These are phyloP conservation scores for Scatophagus argus DNA, from an alignment of 2,113 vertebrate species.

Conservation along the genomic window DNA sequence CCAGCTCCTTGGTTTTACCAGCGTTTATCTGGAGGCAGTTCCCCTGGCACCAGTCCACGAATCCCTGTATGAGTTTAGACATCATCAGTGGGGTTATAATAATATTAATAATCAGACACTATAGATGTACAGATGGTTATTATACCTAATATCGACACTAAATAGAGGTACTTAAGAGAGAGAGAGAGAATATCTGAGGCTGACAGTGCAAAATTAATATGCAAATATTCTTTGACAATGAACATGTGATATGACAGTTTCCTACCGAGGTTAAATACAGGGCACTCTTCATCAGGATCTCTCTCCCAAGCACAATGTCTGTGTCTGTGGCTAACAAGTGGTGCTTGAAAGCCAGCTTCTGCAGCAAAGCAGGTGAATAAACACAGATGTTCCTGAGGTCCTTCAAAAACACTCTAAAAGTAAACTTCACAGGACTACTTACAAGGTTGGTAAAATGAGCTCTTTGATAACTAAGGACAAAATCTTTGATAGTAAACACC, in stretches of 20 bases:
- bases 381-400: slow-evolving; percentile 17
- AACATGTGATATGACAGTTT: neutral
- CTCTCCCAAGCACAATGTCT: neutral
- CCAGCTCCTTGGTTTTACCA: too few species aligned
- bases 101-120: too few species aligned
- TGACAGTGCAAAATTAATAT: neutral
- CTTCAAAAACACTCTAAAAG: neutral
- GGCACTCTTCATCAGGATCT: neutral
- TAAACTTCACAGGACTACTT: slow-evolving; percentile 3
- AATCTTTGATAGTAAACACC: neutral
- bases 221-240: neutral
- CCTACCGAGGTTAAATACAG: slow-evolving; percentile 3
- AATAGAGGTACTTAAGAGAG: too few species aligned
- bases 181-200: neutral
- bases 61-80: too few species aligned
- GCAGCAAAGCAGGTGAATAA: slow-evolving; percentile 19
- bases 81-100: too few species aligned
- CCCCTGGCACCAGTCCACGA: too few species aligned
- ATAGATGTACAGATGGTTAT: too few species aligned
- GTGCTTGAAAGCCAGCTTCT: slow-evolving; percentile 26
- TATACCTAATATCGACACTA: too few species aligned
- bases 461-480: neutral
- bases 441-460: slow-evolving; percentile 15
- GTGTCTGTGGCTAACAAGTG: neutral
- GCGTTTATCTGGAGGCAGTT: too few species aligned